A percentile compares a stretch with the other conserved stretches of the same genome.
phyloP scores from a whole-genome alignment of 1,140 invertebrate species.

The Aphis craccivora region DNA sequence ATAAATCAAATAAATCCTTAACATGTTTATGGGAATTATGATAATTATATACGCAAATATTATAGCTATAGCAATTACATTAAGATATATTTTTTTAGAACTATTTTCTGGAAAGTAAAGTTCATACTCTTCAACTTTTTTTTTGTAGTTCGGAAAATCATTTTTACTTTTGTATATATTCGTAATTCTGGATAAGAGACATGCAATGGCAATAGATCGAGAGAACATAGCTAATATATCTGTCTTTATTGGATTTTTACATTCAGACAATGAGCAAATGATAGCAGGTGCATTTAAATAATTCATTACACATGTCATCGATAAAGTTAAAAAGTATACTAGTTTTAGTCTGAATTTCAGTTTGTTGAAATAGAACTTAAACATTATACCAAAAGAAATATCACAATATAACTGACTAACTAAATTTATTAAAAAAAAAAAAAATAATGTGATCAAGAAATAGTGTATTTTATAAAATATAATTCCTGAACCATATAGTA shows the following conservation, averaged over 20 bases:
- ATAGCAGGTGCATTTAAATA: not conserved
- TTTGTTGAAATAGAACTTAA: not conserved
- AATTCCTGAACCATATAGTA: not conserved
- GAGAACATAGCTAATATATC: not conserved
- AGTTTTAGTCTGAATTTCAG: not conserved
- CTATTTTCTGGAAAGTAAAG: not conserved
- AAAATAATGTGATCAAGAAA: not conserved
- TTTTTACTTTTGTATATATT: not conserved
- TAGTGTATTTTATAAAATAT: not conserved
- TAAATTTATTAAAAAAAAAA: not conserved
- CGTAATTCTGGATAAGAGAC: not conserved
- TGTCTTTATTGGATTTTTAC: not conserved
- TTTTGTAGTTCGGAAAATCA: not conserved
- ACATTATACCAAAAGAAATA: not conserved
- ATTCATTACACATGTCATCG: not conserved
- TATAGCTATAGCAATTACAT: not conserved
- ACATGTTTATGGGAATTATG: not conserved
- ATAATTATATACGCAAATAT: not conserved
- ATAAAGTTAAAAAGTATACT: not conserved
- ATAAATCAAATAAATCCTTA: not conserved
- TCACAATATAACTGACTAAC: not conserved
- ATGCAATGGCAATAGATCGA: not conserved
- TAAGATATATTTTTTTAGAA: not conserved
- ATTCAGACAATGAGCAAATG: not conserved
- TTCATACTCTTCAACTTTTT: not conserved